Percentiles rank a stretch among this genome's conserved stretches.
phyloP scores from a whole-genome alignment of 2,113 vertebrate genomes.

The Ptilonorhynchus violaceus region DNA sequence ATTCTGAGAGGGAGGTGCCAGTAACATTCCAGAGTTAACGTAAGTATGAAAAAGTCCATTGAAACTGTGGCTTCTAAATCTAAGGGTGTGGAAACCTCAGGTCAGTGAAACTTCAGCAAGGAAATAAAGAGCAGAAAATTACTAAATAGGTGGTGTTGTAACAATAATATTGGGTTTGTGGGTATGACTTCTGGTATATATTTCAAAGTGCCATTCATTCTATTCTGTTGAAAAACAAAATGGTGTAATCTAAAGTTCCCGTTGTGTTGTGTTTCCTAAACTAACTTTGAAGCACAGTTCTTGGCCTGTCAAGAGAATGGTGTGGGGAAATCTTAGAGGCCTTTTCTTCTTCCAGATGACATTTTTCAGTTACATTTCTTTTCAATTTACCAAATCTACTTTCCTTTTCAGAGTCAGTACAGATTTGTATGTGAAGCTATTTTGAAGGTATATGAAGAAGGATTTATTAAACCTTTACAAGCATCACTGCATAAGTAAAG shows the following conservation, averaged over 20 bases:
- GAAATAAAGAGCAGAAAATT: not conserved
- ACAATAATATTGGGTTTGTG: not conserved
- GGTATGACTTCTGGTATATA: not conserved
- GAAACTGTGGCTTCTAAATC: not conserved
- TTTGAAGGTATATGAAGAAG: slow-evolving; percentile 95
- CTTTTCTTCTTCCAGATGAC: not conserved
- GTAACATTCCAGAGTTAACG: not conserved
- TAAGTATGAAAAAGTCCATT: not conserved
- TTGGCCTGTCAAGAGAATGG: not conserved
- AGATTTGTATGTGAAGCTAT: slow-evolving; percentile 99
- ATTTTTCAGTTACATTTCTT: not conserved
- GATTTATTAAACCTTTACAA: slow-evolving; percentile 84
- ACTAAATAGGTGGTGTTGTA: not conserved
- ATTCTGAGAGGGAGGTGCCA: not conserved
- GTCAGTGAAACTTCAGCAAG: not conserved
- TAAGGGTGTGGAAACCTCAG: not conserved
- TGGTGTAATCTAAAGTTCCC: not conserved
- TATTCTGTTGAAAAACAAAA: not conserved
- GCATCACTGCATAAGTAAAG: slow-evolving; percentile 80
- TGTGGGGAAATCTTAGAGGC: not conserved
- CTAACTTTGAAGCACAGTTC: not conserved
- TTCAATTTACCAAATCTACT: slow-evolving; percentile 21
- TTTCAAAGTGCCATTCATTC: not conserved
- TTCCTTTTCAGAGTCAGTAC: slow-evolving; percentile 90
- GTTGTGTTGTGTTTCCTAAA: not conserved